Conservation (phyloP, 1,140 invertebrate species). For the Drosophila tropicalis region DNA sequence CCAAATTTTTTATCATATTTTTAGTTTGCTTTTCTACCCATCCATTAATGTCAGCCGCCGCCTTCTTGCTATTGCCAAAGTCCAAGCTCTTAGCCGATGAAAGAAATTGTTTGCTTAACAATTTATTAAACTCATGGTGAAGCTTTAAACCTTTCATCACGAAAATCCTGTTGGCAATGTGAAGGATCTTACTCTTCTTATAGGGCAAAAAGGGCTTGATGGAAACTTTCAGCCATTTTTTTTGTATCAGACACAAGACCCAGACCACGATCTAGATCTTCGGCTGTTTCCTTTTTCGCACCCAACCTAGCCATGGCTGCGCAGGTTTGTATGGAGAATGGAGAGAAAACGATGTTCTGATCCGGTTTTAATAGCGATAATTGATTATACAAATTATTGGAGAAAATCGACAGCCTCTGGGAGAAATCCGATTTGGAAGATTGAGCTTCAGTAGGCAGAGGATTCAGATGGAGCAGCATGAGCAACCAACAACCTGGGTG, state of each 20-base stretch:
- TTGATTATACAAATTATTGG: conserved; percentile 55
- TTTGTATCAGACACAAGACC: conserved; percentile 70
- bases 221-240: conserved; percentile 60
- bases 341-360: conserved; percentile 83
- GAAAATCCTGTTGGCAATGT: conserved; percentile 75
- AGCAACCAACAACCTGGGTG: conserved; percentile 50
- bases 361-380: conserved; percentile 46
- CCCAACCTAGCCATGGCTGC: conserved; percentile 85
- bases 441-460: not conserved
- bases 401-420: conserved; percentile 58
- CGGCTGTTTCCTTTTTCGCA: conserved; percentile 84
- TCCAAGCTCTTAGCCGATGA: conserved; percentile 82
- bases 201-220: conserved; percentile 60
- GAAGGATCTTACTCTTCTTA: conserved; percentile 61
- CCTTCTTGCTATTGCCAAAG: conserved; percentile 76
- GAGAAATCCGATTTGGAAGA: conserved; percentile 41
- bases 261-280: conserved; percentile 84
- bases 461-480: conserved; percentile 37
- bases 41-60: conserved; percentile 84
- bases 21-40: conserved; percentile 86
- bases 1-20: conserved; percentile 85
- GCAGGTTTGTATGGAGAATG: conserved; percentile 84
- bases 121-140: conserved; percentile 47
- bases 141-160: conserved; percentile 58
- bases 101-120: conserved; percentile 64